Conservation (phyloP, 92 coral and sea anemone species). For the Pocillopora grandis region DNA sequence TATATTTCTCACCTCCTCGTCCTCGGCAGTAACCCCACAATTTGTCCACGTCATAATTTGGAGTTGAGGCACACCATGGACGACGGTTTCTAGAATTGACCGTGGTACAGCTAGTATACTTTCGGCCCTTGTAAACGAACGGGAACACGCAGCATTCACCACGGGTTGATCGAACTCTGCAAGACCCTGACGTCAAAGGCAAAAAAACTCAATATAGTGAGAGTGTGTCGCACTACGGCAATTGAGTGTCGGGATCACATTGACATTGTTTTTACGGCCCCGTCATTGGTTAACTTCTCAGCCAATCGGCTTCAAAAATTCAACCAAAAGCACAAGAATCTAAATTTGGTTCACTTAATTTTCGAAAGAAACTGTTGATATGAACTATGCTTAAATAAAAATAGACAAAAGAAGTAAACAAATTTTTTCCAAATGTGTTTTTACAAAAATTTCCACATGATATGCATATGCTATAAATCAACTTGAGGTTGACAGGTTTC, state of each 20-base stretch:
- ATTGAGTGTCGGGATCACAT: no score
- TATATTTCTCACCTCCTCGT: slow-evolving; percentile 10
- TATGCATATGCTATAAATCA: no score
- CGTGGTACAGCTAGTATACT: slow-evolving; percentile 35
- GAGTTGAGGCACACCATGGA: slow-evolving; percentile 39
- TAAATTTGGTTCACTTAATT: not conserved
- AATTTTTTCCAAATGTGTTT: no score
- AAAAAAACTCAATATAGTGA: no score
- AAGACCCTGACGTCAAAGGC: slow-evolving; percentile 15
- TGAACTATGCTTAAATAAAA: no score
- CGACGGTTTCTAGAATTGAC: slow-evolving; percentile 3
- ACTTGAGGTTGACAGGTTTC: no score
- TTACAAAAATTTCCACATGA: no score
- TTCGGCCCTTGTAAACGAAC: slow-evolving; percentile 27
- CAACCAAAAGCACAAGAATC: not conserved
- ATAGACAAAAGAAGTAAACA: no score
- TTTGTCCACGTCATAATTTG: slow-evolving; percentile 37
- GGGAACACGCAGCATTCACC: slow-evolving; percentile 45
- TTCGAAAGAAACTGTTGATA: not conserved
- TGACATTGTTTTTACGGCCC: not conserved
- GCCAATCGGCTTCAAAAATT: no score
- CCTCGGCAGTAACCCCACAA: slow-evolving; percentile 36
- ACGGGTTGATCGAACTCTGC: slow-evolving; percentile 25
- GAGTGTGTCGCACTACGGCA: no score
- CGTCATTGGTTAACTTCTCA: not conserved